Conservation (phyloP, 2,113 vertebrate genomes). For the Trematocara unimaculatum region DNA sequence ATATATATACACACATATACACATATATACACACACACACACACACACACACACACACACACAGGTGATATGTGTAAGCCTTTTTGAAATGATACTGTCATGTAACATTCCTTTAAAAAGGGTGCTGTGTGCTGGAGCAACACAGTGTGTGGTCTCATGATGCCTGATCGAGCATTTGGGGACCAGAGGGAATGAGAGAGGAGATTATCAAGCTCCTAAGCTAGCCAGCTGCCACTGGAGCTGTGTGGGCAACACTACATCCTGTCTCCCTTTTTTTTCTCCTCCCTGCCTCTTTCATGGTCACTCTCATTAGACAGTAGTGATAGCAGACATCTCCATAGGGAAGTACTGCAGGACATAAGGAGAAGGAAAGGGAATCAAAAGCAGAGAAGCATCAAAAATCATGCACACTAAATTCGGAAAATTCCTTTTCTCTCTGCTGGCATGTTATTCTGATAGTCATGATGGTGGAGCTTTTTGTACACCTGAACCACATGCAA, state of each 20-base stretch:
- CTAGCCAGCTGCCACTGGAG: constrained; percentile 54
- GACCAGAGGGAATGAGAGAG: constrained; percentile 31
- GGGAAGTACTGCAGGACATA: background rate
- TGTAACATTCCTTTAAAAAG: background rate
- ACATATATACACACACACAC: too few species aligned
- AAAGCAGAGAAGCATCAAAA: background rate
- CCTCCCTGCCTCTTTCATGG: constrained; percentile 28
- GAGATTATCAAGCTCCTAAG: constrained; percentile 55
- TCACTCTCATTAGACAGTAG: constrained; percentile 36
- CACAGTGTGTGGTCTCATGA: constrained; percentile 6
- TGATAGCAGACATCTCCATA: constrained; percentile 3
- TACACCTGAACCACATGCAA: background rate
- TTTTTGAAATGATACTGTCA: background rate
- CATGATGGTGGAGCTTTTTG: background rate
- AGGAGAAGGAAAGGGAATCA: background rate
- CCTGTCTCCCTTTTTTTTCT: background rate
- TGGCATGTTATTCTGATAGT: background rate
- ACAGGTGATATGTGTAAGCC: too few species aligned
- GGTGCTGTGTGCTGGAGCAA: background rate
- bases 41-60: too few species aligned
- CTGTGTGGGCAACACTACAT: constrained; percentile 28
- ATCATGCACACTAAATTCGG: background rate
- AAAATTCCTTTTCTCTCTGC: background rate
- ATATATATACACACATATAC: too few species aligned
- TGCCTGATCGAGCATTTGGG: constrained; percentile 25